phyloP scores from a whole-genome alignment of 2,888 invertebrate genomes.

The Dolomedes plantarius region DNA sequence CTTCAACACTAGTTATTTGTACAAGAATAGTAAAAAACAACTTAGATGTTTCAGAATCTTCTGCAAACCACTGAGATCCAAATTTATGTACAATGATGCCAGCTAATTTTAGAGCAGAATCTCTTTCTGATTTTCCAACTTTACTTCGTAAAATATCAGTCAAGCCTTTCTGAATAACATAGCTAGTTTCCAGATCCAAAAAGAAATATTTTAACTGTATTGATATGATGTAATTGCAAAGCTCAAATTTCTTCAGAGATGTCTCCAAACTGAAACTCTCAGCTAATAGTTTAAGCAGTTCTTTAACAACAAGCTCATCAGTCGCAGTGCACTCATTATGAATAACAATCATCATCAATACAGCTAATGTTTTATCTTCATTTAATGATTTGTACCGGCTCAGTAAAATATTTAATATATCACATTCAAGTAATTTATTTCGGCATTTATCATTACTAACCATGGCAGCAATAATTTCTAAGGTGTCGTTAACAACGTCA shows the following conservation, averaged over 20 bases:
- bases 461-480: slow-evolving; percentile 80
- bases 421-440: slow-evolving; percentile 85
- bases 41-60: slow-evolving; percentile 80
- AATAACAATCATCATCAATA: slow-evolving; percentile 34
- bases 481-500: slow-evolving; percentile 69
- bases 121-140: slow-evolving; percentile 90
- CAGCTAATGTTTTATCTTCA: slow-evolving; percentile 41
- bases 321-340: slow-evolving; percentile 26
- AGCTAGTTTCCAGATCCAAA: slow-evolving; percentile 40
- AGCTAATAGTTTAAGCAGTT: slow-evolving; percentile 81
- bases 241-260: slow-evolving; percentile 91
- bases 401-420: slow-evolving; percentile 80
- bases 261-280: slow-evolving; percentile 92
- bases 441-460: slow-evolving; percentile 82
- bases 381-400: slow-evolving; percentile 33
- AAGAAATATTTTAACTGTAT: slow-evolving; percentile 40
- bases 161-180: slow-evolving; percentile 84
- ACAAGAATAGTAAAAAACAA: slow-evolving; percentile 88
- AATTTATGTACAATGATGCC: slow-evolving; percentile 87
- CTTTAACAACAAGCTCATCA: slow-evolving; percentile 19
- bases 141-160: slow-evolving; percentile 90
- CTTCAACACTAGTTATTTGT: slow-evolving; percentile 92
- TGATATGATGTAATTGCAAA: slow-evolving; percentile 80
- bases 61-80: slow-evolving; percentile 89
- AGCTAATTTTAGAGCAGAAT: slow-evolving; percentile 89